A percentile compares a stretch with the other conserved stretches of the same genome.
phyloP scores from a whole-genome alignment of 2,888 invertebrate genomes.

The Diadegma fenestrale region DNA sequence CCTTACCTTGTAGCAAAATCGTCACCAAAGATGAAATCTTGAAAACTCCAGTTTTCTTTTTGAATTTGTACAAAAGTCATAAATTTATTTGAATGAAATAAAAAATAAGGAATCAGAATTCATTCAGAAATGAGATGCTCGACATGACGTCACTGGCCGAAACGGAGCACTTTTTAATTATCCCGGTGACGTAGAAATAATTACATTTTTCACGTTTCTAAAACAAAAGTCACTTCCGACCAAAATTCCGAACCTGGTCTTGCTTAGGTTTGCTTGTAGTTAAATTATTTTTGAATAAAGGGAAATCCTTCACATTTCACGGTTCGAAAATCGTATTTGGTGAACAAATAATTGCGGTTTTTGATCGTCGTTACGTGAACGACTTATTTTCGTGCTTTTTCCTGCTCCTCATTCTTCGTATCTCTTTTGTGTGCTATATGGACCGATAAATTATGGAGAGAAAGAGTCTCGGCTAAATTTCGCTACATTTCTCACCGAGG shows the following conservation, averaged over 20 bases:
- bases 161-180: neutral
- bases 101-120: neutral
- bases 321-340: neutral
- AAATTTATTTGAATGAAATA: neutral
- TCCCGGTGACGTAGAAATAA: neutral
- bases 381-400: conserved; percentile 27
- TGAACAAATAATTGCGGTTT: neutral
- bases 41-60: neutral
- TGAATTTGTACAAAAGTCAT: neutral
- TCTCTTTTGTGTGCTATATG: neutral
- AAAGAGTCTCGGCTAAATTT: conserved; percentile 8
- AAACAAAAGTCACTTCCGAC: too few species aligned
- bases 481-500: conserved; percentile 29
- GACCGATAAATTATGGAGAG: conserved; percentile 35
- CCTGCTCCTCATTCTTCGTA: neutral
- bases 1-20: neutral
- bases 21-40: neutral
- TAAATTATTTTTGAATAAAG: neutral
- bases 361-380: conserved; percentile 31
- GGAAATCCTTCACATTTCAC: neutral
- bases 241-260: too few species aligned
- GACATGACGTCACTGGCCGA: neutral
- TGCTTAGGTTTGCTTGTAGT: too few species aligned
- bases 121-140: neutral
- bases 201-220: neutral